Evolutionary conservation across 2,113 vertebrate genomes (phyloP).

Genomic region (Forbesichthys agassizii): DNA sequence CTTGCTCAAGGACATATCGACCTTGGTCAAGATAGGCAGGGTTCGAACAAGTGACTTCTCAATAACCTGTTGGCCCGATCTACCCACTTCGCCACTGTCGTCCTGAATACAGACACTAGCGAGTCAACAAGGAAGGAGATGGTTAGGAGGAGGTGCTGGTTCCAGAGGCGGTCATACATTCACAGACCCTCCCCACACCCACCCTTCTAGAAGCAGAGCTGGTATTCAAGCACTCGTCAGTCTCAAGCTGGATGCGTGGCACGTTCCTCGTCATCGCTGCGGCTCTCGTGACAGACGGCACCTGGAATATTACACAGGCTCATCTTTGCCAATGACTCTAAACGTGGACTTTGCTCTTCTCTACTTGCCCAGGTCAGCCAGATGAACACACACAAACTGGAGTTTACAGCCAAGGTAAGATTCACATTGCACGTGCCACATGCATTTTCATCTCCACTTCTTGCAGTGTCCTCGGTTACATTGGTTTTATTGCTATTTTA

Average conservation of each 20-base stretch:
- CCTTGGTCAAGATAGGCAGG: too few relatives aligned
- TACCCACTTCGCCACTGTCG: too few relatives aligned
- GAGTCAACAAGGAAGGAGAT: background rate
- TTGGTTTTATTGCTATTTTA: background rate
- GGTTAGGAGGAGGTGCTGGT: background rate
- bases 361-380: slow-evolving; percentile 52
- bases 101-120: too few relatives aligned
- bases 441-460: too few relatives aligned
- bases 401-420: slow-evolving; percentile 63
- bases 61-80: too few relatives aligned
- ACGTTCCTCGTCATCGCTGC: background rate
- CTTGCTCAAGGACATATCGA: too few relatives aligned
- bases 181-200: background rate
- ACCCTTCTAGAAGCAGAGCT: background rate
- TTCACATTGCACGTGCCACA: background rate
- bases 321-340: slow-evolving; percentile 54
- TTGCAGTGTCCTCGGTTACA: too few relatives aligned
- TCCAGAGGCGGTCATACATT: background rate
- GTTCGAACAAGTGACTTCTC: too few relatives aligned
- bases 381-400: slow-evolving; percentile 63
- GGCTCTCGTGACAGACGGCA: background rate
- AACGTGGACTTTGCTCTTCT: slow-evolving; percentile 52
- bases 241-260: background rate
- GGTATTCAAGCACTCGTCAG: background rate
- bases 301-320: background rate